Conservation (phyloP, 2,113 vertebrate species). For the Clarias batrachus region DNA sequence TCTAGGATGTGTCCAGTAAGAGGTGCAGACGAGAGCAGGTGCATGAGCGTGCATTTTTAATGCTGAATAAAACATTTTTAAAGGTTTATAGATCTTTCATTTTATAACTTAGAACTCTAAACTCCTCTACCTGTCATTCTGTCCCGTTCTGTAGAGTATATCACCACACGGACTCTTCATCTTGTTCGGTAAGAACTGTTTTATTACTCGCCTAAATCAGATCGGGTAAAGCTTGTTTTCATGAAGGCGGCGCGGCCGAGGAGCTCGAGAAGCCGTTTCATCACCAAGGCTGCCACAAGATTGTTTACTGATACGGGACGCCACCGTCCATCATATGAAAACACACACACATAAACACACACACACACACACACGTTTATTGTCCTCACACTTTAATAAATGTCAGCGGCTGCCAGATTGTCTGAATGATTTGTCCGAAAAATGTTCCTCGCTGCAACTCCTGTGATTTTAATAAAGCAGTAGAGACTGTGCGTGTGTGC, state of each 20-base stretch:
- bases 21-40: background rate
- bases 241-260: constrained; percentile 26
- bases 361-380: background rate
- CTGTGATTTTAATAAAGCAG: constrained; percentile 8
- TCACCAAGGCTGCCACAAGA: constrained; percentile 18
- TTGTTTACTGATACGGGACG: constrained; percentile 36
- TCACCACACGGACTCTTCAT: constrained; percentile 84
- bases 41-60: background rate
- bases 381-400: constrained; percentile 47
- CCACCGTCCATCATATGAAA: constrained; percentile 10
- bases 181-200: constrained; percentile 80
- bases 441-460: background rate
- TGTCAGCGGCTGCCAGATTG: constrained; percentile 35
- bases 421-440: constrained; percentile 30
- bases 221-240: constrained; percentile 35
- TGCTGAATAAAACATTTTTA: background rate
- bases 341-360: constrained; percentile 9
- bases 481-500: background rate
- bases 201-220: constrained; percentile 32
- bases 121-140: constrained; percentile 12
- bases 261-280: constrained; percentile 26
- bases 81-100: background rate
- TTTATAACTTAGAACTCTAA: background rate
- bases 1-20: background rate
- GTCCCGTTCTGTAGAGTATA: constrained; percentile 72